Conservation (phyloP, 2,797 vertebrate genomes). For the Sebastes melanostomus region DNA sequence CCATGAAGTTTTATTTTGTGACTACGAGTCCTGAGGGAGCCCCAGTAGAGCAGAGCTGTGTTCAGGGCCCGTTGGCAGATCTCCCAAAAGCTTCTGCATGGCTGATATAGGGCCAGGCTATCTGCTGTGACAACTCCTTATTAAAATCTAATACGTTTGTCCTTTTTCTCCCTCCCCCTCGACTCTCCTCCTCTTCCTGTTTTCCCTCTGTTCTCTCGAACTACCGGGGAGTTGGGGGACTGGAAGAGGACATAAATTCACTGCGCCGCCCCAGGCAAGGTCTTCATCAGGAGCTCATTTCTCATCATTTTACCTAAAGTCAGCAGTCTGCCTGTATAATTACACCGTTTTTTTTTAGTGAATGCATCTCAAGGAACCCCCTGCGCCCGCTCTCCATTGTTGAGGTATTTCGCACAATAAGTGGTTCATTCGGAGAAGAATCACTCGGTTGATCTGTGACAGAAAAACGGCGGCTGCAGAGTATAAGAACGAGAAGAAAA, state of each 20-base stretch:
- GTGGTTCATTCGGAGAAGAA: conserved; percentile 6
- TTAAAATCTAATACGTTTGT: conserved; percentile 77
- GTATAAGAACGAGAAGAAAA: conserved; percentile 36
- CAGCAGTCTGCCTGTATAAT: conserved; percentile 78
- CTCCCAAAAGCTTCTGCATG: conserved; percentile 65
- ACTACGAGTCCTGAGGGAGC: conserved; percentile 40
- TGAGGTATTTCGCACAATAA: conserved; percentile 51
- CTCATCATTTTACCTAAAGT: conserved; percentile 80
- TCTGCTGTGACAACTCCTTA: conserved; percentile 80
- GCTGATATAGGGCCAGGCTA: conserved; percentile 70
- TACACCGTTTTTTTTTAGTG: conserved; percentile 65
- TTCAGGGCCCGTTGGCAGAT: conserved; percentile 66
- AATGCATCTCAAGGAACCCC: conserved; percentile 49
- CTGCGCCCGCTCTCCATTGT: conserved; percentile 16
- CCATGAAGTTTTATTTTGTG: conserved; percentile 48
- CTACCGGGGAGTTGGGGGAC: conserved; percentile 24
- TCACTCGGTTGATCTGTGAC: conserved; percentile 41
- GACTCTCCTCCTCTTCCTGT: conserved; percentile 31
- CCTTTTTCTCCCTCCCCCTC: conserved; percentile 52
- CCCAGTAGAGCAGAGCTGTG: conserved; percentile 57
- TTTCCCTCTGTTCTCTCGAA: conserved; percentile 31
- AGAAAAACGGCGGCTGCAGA: conserved; percentile 11
- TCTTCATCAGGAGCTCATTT: conserved; percentile 78
- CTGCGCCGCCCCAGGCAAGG: conserved; percentile 76
- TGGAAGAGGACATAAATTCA: conserved; percentile 78